These are phyloP conservation scores for Alosa sapidissima DNA, from an alignment of 2,797 vertebrate genomes.

Conservation along the genomic window DNA sequence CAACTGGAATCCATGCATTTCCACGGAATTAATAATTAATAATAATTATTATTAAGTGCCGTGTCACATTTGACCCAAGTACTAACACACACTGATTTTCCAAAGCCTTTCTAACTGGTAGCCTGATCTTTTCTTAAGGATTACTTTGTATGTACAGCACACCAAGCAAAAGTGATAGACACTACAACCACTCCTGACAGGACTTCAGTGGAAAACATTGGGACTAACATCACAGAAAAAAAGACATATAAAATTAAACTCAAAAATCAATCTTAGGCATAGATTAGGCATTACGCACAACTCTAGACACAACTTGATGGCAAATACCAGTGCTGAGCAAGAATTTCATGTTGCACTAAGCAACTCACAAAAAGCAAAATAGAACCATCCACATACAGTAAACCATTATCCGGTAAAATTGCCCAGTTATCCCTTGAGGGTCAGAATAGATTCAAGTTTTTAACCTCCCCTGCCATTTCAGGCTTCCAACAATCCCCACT, in stretches of 20 bases:
- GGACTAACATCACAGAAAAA: neutral
- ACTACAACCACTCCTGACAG: neutral
- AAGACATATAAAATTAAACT: neutral
- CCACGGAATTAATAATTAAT: too few relatives aligned
- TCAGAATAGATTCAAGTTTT: constrained; percentile 2
- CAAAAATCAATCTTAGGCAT: neutral
- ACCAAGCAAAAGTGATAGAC: neutral
- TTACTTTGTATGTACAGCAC: too few relatives aligned
- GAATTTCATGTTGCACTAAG: neutral
- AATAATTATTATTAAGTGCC: neutral
- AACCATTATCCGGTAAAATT: constrained; percentile 19
- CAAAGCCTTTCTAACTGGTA: neutral
- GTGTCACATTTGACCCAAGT: neutral
- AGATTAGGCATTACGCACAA: neutral
- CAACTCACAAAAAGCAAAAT: constrained; percentile 7
- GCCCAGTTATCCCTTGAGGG: neutral
- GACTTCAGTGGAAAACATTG: neutral
- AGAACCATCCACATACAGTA: neutral
- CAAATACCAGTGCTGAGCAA: neutral
- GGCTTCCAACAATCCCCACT: constrained; percentile 39
- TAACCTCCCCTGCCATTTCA: constrained; percentile 34
- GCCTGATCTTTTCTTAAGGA: neutral
- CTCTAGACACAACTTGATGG: neutral
- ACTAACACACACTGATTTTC: neutral
- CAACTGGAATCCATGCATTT: too few relatives aligned